Conservation (phyloP, 2,113 vertebrate species). For the Varanus salvator region DNA sequence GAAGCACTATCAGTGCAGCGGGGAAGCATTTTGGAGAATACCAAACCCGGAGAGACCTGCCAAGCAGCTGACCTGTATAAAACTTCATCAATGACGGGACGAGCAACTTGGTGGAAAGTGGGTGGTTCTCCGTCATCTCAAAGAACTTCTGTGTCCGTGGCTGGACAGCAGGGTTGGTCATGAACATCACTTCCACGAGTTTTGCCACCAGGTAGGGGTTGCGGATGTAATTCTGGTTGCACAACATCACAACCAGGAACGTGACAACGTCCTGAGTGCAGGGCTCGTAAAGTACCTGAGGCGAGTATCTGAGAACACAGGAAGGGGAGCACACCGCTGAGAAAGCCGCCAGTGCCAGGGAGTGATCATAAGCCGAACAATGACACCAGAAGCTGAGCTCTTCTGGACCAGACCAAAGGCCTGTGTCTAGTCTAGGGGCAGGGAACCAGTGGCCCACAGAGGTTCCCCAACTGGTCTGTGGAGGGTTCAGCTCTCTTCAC, state of each 20-base stretch:
- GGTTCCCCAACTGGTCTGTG: too few species aligned
- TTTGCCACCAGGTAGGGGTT: conserved; percentile 98
- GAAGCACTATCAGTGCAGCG: background rate
- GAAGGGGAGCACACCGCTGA: too few species aligned
- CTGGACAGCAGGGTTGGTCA: conserved; percentile 97
- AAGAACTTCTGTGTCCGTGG: conserved; percentile 97
- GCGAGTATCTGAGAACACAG: conserved; percentile 86
- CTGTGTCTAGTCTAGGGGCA: too few species aligned
- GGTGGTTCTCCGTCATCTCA: conserved; percentile 98
- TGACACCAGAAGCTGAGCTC: too few species aligned
- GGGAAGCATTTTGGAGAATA: background rate
- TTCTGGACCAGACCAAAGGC: too few species aligned
- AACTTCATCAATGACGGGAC: conserved; percentile 99
- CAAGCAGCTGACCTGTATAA: conserved; percentile 87
- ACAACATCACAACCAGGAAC: conserved; percentile 97
- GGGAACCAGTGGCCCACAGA: too few species aligned
- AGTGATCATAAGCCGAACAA: too few species aligned
- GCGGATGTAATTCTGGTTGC: conserved; percentile 98
- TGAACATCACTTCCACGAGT: conserved; percentile 98
- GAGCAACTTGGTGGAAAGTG: conserved; percentile 91
- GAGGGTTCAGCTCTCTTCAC: too few species aligned
- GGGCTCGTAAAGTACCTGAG: conserved; percentile 98
- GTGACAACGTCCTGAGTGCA: conserved; percentile 97
- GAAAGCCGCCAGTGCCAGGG: too few species aligned
- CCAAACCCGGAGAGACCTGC: rapidly evolving